Base-by-base conservation (phyloP, 2,888 invertebrate genomes). In the Oligia latruncula region DNA sequence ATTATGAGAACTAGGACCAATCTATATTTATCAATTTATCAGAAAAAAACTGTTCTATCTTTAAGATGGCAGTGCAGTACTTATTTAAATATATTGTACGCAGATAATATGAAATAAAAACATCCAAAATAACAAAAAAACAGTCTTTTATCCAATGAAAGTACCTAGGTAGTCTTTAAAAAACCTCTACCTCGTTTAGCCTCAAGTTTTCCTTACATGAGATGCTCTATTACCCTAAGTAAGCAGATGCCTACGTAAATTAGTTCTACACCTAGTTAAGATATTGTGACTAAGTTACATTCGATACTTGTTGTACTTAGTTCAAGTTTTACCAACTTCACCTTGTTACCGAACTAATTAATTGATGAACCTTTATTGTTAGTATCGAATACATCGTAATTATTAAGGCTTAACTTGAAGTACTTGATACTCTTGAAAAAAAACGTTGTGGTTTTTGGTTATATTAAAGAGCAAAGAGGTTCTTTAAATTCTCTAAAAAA, bases 271-370 rank as follows among this genome's bases (percentile, higher is more conserved):
- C 62, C 40, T 52, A 74, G 73, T 71, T 76, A 64, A 52, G 55
- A 66, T 55, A 74, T 52, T 64, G 74, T 81, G 71, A 52, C 78
- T 67, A 68, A 74, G 64, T 74, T 55, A 55, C 40, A 82, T 46
- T 58, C 55, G 71, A 83, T 85, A 75, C 84, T 78, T 72, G 74
- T 65, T 72, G 71, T 64, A 64, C 46, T 62, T 71, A 43, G 68
- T 77, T 77, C 20, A 65, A 82, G 68, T 85, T 85, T 75, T 40
- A 75, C 43, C 15, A 72, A 46, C 85, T 73, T 84, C 65, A 55
- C 55, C 49, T 62, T 71, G 71, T 74, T 84, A 60, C 3, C 13
- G 20, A 78, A 67, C 72, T 43, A 46, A 60, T 68, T 66, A 60
- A 71, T 72, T 67, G 29, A 35, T 40, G 60, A 40, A 74, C 35